Evolutionary conservation across 2,888 invertebrate genomes (phyloP).

Genomic region (Operophtera brumata): DNA sequence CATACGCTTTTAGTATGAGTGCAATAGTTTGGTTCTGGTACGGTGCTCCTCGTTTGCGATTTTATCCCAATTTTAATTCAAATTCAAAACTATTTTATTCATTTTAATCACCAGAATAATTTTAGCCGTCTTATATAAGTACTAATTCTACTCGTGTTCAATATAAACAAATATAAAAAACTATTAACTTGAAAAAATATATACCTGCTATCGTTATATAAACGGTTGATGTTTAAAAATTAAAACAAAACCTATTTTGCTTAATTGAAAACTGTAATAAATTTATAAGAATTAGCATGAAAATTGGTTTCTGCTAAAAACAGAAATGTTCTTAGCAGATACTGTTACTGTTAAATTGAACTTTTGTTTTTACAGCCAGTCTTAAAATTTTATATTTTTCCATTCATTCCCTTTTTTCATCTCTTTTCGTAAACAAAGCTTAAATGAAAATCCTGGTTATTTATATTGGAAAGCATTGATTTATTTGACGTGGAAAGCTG

Average conservation of each 20-base stretch:
- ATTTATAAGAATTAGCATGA: not conserved
- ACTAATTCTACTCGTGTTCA: too few relatives aligned
- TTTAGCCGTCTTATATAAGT: too few relatives aligned
- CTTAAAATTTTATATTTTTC: constrained; percentile 34
- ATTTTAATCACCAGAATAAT: too few relatives aligned
- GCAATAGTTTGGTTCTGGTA: too few relatives aligned
- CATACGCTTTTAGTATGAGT: too few relatives aligned
- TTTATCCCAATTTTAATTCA: too few relatives aligned
- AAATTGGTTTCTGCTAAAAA: not conserved
- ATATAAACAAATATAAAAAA: not conserved
- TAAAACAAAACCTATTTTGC: not conserved
- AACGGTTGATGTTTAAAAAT: too few relatives aligned
- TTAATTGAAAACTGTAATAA: not conserved
- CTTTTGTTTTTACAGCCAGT: constrained; percentile 33
- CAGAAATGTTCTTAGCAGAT: not conserved
- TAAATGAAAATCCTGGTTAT: constrained; percentile 12
- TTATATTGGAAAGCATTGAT: constrained; percentile 4
- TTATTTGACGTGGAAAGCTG: not conserved
- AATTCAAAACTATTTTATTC: too few relatives aligned
- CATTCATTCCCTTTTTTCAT: constrained; percentile 36
- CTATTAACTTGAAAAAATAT: not conserved
- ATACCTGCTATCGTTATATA: too few relatives aligned
- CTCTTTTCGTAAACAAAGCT: constrained; percentile 23
- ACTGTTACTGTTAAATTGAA: constrained; percentile 31
- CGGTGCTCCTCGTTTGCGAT: too few relatives aligned